Base-by-base conservation (phyloP, 2,797 vertebrate genomes). In the Orientallactaga sibirica region DNA sequence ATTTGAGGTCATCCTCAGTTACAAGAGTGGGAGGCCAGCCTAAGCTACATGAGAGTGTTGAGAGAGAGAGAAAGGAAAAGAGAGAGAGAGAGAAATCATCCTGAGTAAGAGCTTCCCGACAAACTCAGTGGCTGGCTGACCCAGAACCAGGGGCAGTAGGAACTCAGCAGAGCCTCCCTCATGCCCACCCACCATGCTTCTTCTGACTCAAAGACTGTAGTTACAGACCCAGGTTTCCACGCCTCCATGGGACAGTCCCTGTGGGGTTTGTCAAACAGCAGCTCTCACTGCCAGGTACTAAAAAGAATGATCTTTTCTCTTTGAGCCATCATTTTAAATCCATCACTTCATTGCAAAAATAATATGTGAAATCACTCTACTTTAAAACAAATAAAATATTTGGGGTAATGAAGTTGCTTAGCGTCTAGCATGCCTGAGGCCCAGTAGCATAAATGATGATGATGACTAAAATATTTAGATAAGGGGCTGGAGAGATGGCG, bases 341-440 rank as follows among this genome's bases (percentile, higher is more conserved):
- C 81, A 55, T 27, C 8, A 9, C 66, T 88, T 79, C 29, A 76
- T 62, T 61, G 3, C 19, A 84, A 95, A 74, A 87, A 58, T 41
- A 80, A 90, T 68, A 24, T 37, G 29, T 19, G 33, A 61, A 48
- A 22, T 24, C 5, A 18, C 48, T 92, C 12, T 73, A 37, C 29
- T 90, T 90, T 88, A 81, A 43, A 78, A 77, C 33, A 88, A 73
- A 41, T 76, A 68, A 88, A 73, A 41, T 71, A 68, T 33, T 77
- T 76, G 81, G 61, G 24, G 25, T 1, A 41, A 1, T 33, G 37
- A 12, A 37, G 12, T 15, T 62, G 22, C 78, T 62, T 3, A 24
- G 58, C 81, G 22, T 6, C 43, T 48, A 90, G 43, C 4, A 10
- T 22, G 61, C 43, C n/a, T 67, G 43, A 24, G n/a, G 71, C 18